Percentiles rank a stretch among this genome's conserved stretches.
Evolutionary conservation across 2,113 vertebrate species (phyloP).

Genomic region (Pituophis catenifer): DNA sequence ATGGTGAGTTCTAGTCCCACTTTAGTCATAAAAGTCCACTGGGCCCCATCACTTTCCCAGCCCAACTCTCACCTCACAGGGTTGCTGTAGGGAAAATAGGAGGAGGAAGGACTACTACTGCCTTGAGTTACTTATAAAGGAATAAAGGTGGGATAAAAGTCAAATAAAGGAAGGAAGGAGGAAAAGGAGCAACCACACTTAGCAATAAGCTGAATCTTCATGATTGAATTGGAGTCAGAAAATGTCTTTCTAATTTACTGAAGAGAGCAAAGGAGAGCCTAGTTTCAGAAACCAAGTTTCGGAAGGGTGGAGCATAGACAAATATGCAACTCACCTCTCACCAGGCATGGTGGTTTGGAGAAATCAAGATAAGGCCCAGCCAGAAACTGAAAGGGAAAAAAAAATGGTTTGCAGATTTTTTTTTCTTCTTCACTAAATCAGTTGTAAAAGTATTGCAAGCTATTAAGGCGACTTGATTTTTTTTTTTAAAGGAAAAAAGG

Average conservation of each 20-base stretch:
- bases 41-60: neutral
- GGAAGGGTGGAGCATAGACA: neutral
- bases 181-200: no score
- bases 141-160: neutral
- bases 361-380: neutral
- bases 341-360: conserved; percentile 35
- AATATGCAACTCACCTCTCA: conserved; percentile 42
- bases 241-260: neutral
- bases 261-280: conserved; percentile 19
- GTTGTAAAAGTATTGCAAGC: neutral
- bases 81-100: neutral
- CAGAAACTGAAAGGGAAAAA: neutral
- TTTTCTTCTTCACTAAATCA: neutral
- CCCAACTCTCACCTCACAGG: neutral
- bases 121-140: neutral
- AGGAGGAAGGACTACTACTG: neutral
- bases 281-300: neutral
- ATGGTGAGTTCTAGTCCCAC: neutral
- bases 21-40: neutral
- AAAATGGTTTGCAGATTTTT: neutral
- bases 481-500: neutral
- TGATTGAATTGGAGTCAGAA: neutral
- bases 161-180: neutral
- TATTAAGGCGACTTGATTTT: neutral
- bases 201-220: neutral